Evolutionary conservation across 1,140 invertebrate species (phyloP), one percentile per base, ranked within the genome.

Genomic region (Magallana angulata): DNA sequence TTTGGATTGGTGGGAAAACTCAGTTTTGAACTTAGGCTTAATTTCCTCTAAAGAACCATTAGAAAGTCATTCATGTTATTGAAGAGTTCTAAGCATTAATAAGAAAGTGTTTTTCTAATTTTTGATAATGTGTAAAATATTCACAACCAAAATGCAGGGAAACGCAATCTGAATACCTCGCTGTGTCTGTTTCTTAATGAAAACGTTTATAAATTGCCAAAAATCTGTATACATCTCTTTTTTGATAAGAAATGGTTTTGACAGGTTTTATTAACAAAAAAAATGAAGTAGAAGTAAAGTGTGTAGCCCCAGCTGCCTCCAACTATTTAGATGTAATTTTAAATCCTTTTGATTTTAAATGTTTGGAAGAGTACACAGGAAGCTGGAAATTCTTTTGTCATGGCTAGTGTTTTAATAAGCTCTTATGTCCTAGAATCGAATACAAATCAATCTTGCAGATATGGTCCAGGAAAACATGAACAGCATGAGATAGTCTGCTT

Each of bases 151-250:
- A 48, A 48, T 48, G 36, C 36, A 48, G 36, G 36, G 36, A 48
- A 48, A 48, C 36, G 36, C 36, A 48, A 48, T 48, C 36, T 48
- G 36, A 48, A 48, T 48, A 48, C 36, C 36, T 48, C 5, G 36
- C 68, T 18, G 24, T 18, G 24, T 18, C 7, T 64, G 60, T 64
- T 64, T 18, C 14, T n/a, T 76, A 76, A 24, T 76, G 68, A 76
- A 76, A 76, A 36, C 36, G 68, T 76, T 76, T 76, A 76, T 76
- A 76, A 76, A 76, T 76, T 76, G 68, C 60, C 60, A 64, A 64
- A 64, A 64, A 64, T 64, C 60, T n/a, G 12, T 18, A 16, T 64
- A n/a, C 68, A 76, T 76, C 68, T 36, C 36, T 30, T 76, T 16
- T 76, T 36, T 18, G 36, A 30, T 30, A 76, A 30, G 24, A 76